Evolutionary conservation across 37 sponge, comb jelly and placozoan species (phyloP).

Genomic region (Ephydatia muelleri): DNA sequence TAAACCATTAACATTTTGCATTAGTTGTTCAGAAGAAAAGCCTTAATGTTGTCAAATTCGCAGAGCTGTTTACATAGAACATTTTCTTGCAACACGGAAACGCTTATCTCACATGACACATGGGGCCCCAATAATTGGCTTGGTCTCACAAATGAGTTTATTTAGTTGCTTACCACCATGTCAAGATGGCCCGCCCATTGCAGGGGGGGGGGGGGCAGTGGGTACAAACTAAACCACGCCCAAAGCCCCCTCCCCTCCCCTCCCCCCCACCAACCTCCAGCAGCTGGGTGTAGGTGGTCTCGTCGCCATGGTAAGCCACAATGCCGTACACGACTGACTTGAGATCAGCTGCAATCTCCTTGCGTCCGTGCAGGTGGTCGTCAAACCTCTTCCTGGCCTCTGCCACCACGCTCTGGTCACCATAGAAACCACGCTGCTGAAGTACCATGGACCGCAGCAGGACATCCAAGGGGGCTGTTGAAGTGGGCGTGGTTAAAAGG

Average conservation of each 20-base stretch:
- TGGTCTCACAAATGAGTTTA: too few species aligned
- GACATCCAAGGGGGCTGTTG: background rate
- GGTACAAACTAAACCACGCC: too few species aligned
- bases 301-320: constrained; percentile 55
- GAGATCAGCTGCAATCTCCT: constrained; percentile 59
- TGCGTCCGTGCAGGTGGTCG: background rate
- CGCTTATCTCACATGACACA: too few species aligned
- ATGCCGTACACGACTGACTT: constrained; percentile 51
- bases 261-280: constrained; percentile 37
- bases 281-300: constrained; percentile 65
- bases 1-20: too few species aligned
- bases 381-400: background rate
- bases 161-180: too few species aligned
- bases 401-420: background rate
- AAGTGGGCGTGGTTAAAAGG: background rate
- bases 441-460: constrained; percentile 7
- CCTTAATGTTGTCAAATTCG: too few species aligned
- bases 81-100: too few species aligned
- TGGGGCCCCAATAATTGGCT: too few species aligned
- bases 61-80: too few species aligned
- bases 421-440: constrained; percentile 1
- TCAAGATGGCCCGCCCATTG: too few species aligned
- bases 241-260: background rate
- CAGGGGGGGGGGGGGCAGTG: too few species aligned
- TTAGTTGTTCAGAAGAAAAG: too few species aligned